phyloP scores from a whole-genome alignment of 1,140 invertebrate species.

The Lethrus apterus region DNA sequence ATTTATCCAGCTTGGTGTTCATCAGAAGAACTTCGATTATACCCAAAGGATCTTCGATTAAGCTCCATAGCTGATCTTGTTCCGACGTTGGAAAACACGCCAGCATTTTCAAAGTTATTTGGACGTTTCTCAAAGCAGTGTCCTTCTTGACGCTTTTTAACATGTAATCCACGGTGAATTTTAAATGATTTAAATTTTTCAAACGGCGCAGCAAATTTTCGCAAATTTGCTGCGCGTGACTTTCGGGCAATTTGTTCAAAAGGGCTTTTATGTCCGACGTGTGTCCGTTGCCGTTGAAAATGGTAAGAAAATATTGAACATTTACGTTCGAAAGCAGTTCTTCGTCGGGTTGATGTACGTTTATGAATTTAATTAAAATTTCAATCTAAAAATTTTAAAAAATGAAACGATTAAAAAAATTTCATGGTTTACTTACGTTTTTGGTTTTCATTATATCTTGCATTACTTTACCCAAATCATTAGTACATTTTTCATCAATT shows the following conservation, averaged over 20 bases:
- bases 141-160: constrained; percentile 42
- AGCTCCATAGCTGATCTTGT: constrained; percentile 50
- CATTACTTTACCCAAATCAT: constrained; percentile 39
- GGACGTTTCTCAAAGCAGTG: constrained; percentile 46
- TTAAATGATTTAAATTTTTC: constrained; percentile 51
- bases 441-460: constrained; percentile 29
- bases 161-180: constrained; percentile 52
- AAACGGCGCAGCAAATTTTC: constrained; percentile 54
- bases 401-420: not conserved
- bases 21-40: constrained; percentile 69
- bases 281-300: constrained; percentile 41
- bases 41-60: constrained; percentile 58
- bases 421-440: constrained; percentile 1
- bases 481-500: constrained; percentile 40
- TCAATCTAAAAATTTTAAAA: constrained; percentile 13
- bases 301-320: constrained; percentile 42
- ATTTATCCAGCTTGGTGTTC: constrained; percentile 63
- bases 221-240: constrained; percentile 51
- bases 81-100: constrained; percentile 47
- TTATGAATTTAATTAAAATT: constrained; percentile 6
- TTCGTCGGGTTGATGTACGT: constrained; percentile 21
- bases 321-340: constrained; percentile 34
- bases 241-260: constrained; percentile 44
- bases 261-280: constrained; percentile 41
- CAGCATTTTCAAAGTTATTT: constrained; percentile 54